phyloP scores from a whole-genome alignment of 2,797 vertebrate genomes.

The Ctenochaetus hawaiiensis region DNA sequence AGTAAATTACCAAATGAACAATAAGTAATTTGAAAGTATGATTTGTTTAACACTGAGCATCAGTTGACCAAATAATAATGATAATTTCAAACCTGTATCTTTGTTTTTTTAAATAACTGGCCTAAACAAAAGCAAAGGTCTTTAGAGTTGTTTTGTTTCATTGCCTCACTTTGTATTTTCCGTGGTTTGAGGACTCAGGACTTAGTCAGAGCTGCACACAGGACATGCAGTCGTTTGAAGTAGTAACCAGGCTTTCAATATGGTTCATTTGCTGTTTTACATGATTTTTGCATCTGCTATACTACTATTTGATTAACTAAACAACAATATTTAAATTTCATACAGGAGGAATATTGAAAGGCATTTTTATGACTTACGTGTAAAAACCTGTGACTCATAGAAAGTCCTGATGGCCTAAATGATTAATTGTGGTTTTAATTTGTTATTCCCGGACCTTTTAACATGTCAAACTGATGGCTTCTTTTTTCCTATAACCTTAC shows the following conservation, averaged over 20 bases:
- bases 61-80: not conserved
- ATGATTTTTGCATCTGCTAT: not conserved
- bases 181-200: not conserved
- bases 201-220: not conserved
- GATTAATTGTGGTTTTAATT: not conserved
- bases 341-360: not conserved
- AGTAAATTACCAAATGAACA: not conserved
- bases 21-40: not conserved
- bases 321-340: not conserved
- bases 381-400: not conserved
- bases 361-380: not conserved
- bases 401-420: not conserved
- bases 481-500: not conserved
- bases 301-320: not conserved
- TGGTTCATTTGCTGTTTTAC: conserved; percentile 10
- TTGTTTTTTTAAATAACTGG: not conserved
- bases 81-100: not conserved
- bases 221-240: not conserved
- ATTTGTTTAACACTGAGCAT: conserved; percentile 2
- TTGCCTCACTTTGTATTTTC: not conserved
- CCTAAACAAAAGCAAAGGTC: not conserved
- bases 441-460: not conserved
- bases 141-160: not conserved
- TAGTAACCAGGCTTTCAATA: not conserved
- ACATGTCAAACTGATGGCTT: not conserved